Evolutionary conservation across 2,113 vertebrate genomes (phyloP).

Genomic region (Talpa occidentalis): DNA sequence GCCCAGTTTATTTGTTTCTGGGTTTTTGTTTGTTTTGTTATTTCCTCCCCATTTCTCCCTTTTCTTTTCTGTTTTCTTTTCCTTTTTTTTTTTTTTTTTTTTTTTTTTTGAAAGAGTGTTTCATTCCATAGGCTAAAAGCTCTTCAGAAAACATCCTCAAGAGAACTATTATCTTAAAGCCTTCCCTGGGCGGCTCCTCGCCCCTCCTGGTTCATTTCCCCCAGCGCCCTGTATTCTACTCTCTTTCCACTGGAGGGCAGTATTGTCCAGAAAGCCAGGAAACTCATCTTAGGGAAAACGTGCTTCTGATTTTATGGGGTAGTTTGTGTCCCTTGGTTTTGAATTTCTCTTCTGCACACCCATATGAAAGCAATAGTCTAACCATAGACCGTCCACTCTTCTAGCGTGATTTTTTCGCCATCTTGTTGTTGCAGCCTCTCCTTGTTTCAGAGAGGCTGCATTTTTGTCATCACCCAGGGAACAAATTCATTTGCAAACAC

Average conservation of each 20-base stretch:
- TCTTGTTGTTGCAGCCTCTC: neutral
- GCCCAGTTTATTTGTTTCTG: neutral
- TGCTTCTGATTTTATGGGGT: neutral
- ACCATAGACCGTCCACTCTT: neutral
- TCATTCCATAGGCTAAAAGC: neutral
- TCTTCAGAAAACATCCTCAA: neutral
- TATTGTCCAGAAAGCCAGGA: conserved; percentile 8
- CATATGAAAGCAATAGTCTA: neutral
- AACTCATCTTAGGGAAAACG: neutral
- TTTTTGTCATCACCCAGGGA: neutral
- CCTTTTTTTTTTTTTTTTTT: neutral
- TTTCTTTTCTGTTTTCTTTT: neutral
- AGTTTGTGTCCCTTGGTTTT: neutral
- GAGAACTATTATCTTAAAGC: neutral
- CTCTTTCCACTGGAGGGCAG: conserved; percentile 70
- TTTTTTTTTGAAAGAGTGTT: neutral
- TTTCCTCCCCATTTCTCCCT: neutral
- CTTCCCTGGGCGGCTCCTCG: rapidly evolving
- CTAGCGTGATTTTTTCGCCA: neutral
- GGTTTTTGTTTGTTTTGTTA: neutral
- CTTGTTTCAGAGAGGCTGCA: neutral
- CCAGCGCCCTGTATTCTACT: conserved; percentile 50
- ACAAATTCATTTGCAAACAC: conserved; percentile 53
- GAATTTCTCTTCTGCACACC: neutral
- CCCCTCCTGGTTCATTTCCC: neutral